Percentiles rank a stretch among this genome's conserved stretches.
Conservation (phyloP, 92 coral and sea anemone species). For the Nematostella vectensis region DNA sequence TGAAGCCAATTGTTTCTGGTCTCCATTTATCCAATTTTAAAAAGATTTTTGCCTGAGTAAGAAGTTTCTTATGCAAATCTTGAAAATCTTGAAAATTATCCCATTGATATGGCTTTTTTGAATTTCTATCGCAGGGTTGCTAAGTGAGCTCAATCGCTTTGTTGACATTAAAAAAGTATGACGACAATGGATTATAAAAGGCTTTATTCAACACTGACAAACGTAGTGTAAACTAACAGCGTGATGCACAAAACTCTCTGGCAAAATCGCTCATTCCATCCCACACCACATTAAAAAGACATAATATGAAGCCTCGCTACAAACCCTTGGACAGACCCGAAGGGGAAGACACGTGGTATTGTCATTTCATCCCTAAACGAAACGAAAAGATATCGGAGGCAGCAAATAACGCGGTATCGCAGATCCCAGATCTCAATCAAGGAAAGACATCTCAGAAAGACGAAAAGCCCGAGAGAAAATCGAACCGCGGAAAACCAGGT, state of each 20-base stretch:
- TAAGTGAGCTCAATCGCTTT: background rate
- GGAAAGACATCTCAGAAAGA: constrained; percentile 8
- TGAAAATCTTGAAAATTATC: too few relatives aligned
- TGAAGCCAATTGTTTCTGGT: too few relatives aligned
- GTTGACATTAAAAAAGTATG: background rate
- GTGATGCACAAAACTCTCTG: too few relatives aligned
- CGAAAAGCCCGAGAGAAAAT: constrained; percentile 4
- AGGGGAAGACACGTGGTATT: constrained; percentile 53
- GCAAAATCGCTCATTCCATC: too few relatives aligned
- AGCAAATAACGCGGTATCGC: constrained; percentile 32
- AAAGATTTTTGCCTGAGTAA: too few relatives aligned
- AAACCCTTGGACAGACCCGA: constrained; percentile 71
- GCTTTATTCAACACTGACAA: too few relatives aligned
- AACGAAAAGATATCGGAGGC: constrained; percentile 4
- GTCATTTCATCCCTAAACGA: constrained; percentile 15
- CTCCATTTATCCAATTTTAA: too few relatives aligned
- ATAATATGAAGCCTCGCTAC: constrained; percentile 39
- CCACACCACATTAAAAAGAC: too few relatives aligned
- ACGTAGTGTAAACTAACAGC: too few relatives aligned
- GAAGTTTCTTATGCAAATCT: too few relatives aligned
- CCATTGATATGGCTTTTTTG: too few relatives aligned
- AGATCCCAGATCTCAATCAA: constrained; percentile 44
- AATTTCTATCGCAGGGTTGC: background rate
- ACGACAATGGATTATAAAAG: background rate
- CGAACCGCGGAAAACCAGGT: constrained; percentile 8